Evolutionary conservation across 1,140 invertebrate genomes (phyloP).

Genomic region (Epicauta chinensis): DNA sequence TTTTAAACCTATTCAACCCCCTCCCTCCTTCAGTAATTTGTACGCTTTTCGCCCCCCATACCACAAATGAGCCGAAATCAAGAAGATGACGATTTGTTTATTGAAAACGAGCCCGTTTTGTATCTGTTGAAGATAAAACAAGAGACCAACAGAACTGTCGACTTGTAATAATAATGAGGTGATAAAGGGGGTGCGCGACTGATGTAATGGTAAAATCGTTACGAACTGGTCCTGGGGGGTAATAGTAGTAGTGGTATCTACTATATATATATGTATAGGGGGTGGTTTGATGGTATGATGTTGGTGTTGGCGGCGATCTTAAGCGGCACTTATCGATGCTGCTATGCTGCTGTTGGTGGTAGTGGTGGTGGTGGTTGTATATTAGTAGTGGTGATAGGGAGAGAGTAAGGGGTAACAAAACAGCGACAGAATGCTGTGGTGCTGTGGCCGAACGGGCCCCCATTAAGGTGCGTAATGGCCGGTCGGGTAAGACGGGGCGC

Average conservation of each 20-base stretch:
- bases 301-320: slow-evolving; percentile 22
- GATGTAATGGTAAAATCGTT: slow-evolving; percentile 29
- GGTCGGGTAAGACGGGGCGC: slow-evolving; percentile 41
- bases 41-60: too few relatives aligned
- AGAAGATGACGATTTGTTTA: too few relatives aligned
- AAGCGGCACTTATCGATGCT: slow-evolving; percentile 29
- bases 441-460: slow-evolving; percentile 35
- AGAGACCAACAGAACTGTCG: slow-evolving; percentile 6
- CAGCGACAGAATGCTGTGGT: slow-evolving; percentile 20
- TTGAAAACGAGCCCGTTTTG: too few relatives aligned
- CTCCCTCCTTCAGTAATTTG: too few relatives aligned
- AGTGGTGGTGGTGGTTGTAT: neutral
- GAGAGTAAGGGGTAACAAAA: slow-evolving; percentile 5
- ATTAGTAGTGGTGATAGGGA: neutral
- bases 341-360: neutral
- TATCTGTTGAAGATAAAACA: too few relatives aligned
- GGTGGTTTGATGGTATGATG: neutral
- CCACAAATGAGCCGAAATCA: too few relatives aligned
- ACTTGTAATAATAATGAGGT: slow-evolving; percentile 23
- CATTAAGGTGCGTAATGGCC: slow-evolving; percentile 48
- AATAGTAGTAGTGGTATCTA: too few relatives aligned
- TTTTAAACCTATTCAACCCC: too few relatives aligned
- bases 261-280: too few relatives aligned
- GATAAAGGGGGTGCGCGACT: slow-evolving; percentile 19
- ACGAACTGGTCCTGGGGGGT: too few relatives aligned